Conservation (phyloP, 2,113 vertebrate species). For the Catharus minimus region DNA sequence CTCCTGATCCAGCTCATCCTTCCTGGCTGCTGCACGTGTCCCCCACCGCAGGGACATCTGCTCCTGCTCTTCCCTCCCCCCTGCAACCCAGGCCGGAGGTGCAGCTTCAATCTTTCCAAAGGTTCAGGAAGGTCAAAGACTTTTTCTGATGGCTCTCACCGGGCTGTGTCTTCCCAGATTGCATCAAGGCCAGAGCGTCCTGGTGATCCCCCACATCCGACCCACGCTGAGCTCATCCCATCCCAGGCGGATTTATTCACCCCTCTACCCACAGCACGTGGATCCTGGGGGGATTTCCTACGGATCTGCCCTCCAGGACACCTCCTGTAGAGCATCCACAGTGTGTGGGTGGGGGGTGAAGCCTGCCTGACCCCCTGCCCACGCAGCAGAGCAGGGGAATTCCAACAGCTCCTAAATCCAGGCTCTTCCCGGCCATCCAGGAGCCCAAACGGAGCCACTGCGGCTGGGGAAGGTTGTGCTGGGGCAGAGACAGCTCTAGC, state of each 20-base stretch:
- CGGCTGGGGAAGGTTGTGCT: neutral
- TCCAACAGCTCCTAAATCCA: neutral
- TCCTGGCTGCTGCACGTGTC: neutral
- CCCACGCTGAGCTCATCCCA: neutral
- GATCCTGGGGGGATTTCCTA: neutral
- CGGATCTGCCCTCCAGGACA: neutral
- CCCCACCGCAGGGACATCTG: neutral
- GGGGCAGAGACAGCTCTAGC: neutral
- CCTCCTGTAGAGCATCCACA: rapidly evolving
- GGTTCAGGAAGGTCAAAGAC: conserved; percentile 18
- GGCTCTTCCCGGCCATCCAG: neutral
- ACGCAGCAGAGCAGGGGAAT: rapidly evolving
- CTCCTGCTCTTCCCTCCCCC: neutral
- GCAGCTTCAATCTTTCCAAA: neutral
- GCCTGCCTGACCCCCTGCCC: rapidly evolving
- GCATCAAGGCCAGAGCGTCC: neutral
- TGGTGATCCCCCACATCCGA: rapidly evolving
- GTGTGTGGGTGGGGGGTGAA: neutral
- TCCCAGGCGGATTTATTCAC: neutral
- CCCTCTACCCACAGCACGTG: neutral
- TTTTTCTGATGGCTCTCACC: neutral
- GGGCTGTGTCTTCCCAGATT: neutral
- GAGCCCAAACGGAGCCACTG: neutral
- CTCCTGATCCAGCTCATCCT: neutral
- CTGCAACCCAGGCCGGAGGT: neutral